Evolutionary conservation across 2,113 vertebrate species (phyloP), one percentile per base, ranked within the genome.

Genomic region (Pardalotus punctatus): DNA sequence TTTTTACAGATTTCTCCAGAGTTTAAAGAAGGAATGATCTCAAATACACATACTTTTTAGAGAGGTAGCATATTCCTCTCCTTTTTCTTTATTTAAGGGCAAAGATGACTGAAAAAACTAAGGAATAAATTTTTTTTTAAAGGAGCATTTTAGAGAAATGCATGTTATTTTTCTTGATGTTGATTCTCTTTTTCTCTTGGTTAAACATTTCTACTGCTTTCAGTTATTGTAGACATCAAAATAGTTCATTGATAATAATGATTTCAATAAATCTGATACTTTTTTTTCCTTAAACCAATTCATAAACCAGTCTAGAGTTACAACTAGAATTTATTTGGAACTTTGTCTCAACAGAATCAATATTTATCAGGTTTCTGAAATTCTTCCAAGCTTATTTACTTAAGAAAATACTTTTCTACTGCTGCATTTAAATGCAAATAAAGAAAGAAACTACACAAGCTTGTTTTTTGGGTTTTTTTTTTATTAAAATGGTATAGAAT

Each of bases 291-390:
- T 47, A 58, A 81, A 90, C 36, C 15, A 47, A 60, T 67, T 90
- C 8, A 71, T 92, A 72, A 82, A 47, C 5, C 11, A 76, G 12
- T 62, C 19, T 54, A 56, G 7, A 56, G 40, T 64, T 67, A 42
- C 23, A 67, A 67, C 1, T 80, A 33, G 12, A 56, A 92, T 88
- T 92, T 87, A 72, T 70, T 62, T 90, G 38, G 38, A 92, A 56
- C 36, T 79, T 76, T 25, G 54, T 19, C 7, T 40, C 60, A 72
- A 69, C 4, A 86, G 22, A 80, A 93, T 76, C 31, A 43, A 38
- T 67, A 82, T 67, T 74, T 74, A 71, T 71, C 27, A 50, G 18
- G 22, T 79, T 88, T 93, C 66, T 85, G 57, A 88, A 90, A 82
- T 47, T 64, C 19, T 76, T 82, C 27, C 48, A 85, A 85, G 27